Conservation (phyloP, 2,797 vertebrate species). For the Galago senegalensis region DNA sequence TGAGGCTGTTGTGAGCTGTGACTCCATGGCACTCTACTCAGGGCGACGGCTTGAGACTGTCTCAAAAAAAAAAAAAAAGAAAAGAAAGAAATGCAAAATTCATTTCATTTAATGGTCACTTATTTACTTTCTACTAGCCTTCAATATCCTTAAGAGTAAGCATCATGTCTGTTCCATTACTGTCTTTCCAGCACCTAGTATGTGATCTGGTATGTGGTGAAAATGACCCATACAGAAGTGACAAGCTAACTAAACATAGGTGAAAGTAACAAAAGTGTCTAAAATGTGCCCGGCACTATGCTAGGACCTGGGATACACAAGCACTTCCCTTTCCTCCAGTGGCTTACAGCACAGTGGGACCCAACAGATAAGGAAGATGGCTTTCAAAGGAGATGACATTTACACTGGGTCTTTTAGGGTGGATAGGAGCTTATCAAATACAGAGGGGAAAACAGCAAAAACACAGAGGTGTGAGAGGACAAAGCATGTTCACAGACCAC, state of each 20-base stretch:
- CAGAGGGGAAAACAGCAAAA: background rate
- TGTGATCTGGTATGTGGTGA: background rate
- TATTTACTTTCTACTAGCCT: background rate
- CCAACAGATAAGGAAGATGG: slow-evolving; percentile 32
- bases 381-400: background rate
- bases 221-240: background rate
- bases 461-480: background rate
- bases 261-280: background rate
- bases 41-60: no score
- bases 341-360: background rate
- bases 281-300: background rate
- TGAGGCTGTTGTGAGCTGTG: no score
- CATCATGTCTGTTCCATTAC: background rate
- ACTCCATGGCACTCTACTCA: no score
- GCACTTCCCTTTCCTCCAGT: background rate
- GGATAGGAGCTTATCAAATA: background rate
- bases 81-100: no score
- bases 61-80: no score
- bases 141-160: slow-evolving; percentile 9
- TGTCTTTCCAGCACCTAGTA: slow-evolving; percentile 16
- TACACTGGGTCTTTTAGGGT: slow-evolving; percentile 36
- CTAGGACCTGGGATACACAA: background rate
- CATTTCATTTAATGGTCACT: background rate
- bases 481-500: background rate
- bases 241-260: background rate